These are phyloP conservation scores for Sympetrum striolatum DNA, from an alignment of 2,888 invertebrate genomes.

Conservation along the genomic window DNA sequence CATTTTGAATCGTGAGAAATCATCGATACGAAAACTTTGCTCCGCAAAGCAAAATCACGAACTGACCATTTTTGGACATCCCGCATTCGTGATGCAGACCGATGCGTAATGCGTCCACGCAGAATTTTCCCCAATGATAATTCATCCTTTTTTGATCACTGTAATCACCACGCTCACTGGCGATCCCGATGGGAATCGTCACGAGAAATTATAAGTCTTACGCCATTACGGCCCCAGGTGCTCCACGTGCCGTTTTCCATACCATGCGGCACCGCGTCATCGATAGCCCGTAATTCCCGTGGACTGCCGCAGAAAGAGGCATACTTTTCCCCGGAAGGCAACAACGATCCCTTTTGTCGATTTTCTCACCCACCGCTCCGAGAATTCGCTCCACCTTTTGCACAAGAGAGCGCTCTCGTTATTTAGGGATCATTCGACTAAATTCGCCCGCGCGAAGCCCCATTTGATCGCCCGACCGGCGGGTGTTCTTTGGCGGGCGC, in stretches of 20 bases:
- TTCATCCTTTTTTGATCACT: too few relatives aligned
- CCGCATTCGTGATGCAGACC: not conserved
- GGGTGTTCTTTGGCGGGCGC: not conserved
- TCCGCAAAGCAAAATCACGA: not conserved
- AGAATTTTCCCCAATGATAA: too few relatives aligned
- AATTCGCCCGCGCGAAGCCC: not conserved
- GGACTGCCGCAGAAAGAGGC: not conserved
- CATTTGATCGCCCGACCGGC: not conserved
- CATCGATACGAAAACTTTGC: not conserved
- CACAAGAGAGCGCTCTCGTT: not conserved
- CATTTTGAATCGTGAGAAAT: not conserved
- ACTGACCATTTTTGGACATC: not conserved
- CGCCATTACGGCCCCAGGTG: not conserved
- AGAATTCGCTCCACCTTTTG: not conserved
- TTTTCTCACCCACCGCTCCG: not conserved
- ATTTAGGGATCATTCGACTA: not conserved
- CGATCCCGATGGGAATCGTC: not conserved
- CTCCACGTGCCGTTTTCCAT: not conserved
- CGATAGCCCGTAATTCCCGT: not conserved
- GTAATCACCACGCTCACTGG: too few relatives aligned
- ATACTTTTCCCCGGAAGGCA: not conserved
- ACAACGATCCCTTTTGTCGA: not conserved
- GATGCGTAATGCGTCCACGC: not conserved
- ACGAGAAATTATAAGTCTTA: not conserved
- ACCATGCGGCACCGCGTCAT: not conserved